phyloP scores from a whole-genome alignment of 2,888 invertebrate genomes.

The Polymixis flavicincta region DNA sequence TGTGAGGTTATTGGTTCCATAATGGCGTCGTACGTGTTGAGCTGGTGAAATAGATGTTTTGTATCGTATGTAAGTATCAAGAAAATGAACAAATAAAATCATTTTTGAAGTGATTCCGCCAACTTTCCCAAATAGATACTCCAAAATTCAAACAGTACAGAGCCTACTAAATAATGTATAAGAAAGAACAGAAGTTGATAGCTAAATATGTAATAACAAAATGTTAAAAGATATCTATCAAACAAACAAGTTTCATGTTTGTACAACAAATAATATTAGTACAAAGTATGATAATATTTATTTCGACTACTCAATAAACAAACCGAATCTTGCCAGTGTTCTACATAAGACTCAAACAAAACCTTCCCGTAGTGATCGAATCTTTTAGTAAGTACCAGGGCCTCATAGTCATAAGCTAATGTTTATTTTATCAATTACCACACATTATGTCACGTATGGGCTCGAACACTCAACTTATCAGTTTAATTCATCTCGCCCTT shows the following conservation, averaged over 20 bases:
- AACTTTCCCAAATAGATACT: neutral
- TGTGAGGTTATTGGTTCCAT: constrained; percentile 12
- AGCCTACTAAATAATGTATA: neutral
- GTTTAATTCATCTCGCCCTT: constrained; percentile 81
- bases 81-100: neutral
- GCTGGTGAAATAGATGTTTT: neutral
- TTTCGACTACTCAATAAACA: constrained; percentile 34
- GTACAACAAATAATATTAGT: constrained; percentile 33
- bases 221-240: neutral
- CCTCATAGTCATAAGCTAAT: constrained; percentile 61
- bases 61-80: neutral
- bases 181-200: constrained; percentile 10
- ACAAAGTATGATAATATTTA: constrained; percentile 29
- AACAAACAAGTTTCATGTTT: constrained; percentile 25
- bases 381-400: constrained; percentile 42
- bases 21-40: neutral
- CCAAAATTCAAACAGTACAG: constrained; percentile 3
- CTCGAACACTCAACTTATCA: constrained; percentile 75
- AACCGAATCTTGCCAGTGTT: constrained; percentile 26
- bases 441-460: constrained; percentile 80
- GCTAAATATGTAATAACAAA: neutral
- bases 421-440: constrained; percentile 83
- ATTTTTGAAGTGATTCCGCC: neutral
- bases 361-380: constrained; percentile 40
- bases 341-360: constrained; percentile 40